Conservation (phyloP, 2,888 invertebrate species). For the Epinotia nisella region DNA sequence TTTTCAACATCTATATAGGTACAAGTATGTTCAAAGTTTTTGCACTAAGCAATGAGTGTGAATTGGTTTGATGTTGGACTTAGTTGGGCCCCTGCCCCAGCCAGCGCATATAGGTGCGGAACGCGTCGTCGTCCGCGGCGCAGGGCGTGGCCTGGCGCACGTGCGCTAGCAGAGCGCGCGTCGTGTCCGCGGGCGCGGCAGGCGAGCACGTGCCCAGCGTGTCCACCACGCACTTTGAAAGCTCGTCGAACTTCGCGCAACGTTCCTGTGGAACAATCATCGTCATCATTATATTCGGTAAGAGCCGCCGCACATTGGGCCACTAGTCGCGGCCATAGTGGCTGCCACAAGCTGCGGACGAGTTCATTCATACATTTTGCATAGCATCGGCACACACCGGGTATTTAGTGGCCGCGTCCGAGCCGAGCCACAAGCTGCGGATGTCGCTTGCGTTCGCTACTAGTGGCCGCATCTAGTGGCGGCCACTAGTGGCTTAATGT, state of each 20-base stretch:
- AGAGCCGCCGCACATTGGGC: too few species aligned
- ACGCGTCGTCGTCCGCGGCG: conserved; percentile 20
- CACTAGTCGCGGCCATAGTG: too few species aligned
- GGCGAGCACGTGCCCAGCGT: conserved; percentile 12
- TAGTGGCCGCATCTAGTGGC: too few species aligned
- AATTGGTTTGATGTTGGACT: neutral
- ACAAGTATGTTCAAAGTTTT: neutral
- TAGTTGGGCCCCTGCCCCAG: conserved; percentile 11
- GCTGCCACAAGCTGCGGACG: too few species aligned
- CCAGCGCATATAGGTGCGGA: conserved; percentile 30
- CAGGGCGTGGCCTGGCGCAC: conserved; percentile 36
- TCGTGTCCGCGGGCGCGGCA: conserved; percentile 28
- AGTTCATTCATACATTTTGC: too few species aligned
- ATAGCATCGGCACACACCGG: too few species aligned
- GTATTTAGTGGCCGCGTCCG: too few species aligned
- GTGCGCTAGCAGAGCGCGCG: conserved; percentile 19
- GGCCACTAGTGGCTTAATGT: too few species aligned
- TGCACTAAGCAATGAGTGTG: neutral
- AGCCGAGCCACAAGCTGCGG: too few species aligned
- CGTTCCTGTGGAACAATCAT: conserved; percentile 14
- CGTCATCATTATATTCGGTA: neutral
- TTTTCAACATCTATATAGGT: neutral
- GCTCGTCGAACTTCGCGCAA: conserved; percentile 30
- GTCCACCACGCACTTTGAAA: conserved; percentile 19
- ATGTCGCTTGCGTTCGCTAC: too few species aligned